Conservation (phyloP, 2,797 vertebrate species). For the Leucoraja ocellata region DNA sequence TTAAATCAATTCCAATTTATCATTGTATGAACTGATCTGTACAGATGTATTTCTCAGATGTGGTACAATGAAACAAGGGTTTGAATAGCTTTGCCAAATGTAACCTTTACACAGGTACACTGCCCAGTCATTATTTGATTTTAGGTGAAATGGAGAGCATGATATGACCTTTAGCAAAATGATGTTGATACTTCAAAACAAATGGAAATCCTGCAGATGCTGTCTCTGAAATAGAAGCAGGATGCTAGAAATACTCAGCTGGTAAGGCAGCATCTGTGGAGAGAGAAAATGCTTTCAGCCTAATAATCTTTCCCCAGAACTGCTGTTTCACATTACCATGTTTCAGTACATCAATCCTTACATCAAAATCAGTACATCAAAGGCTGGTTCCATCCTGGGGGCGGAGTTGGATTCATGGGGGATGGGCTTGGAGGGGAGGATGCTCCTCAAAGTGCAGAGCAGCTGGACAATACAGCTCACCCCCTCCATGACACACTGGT, state of each 20-base stretch:
- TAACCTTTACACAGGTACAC: not conserved
- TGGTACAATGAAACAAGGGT: not conserved
- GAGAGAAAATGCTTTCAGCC: no score
- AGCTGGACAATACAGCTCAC: no score
- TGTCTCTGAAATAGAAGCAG: no score
- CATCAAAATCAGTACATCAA: no score
- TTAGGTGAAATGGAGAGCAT: not conserved
- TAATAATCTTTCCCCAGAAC: no score
- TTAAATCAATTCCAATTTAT: constrained; percentile 15
- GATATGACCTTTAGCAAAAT: not conserved
- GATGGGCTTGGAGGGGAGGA: no score
- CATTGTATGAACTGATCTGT: not conserved
- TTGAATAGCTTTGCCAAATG: not conserved
- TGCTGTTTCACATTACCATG: not conserved
- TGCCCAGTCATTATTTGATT: not conserved
- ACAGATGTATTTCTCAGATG: not conserved
- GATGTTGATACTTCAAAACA: not conserved
- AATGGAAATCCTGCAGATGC: not conserved
- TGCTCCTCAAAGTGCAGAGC: no score
- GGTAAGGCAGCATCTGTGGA: no score
- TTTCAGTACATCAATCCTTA: not conserved
- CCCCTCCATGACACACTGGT: no score
- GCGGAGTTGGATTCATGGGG: no score
- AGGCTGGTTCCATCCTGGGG: no score
- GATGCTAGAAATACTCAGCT: no score